Percentiles rank a stretch among this genome's conserved stretches.
phyloP scores from a whole-genome alignment of 2,888 invertebrate genomes.

The Sminthurinus aureus region DNA sequence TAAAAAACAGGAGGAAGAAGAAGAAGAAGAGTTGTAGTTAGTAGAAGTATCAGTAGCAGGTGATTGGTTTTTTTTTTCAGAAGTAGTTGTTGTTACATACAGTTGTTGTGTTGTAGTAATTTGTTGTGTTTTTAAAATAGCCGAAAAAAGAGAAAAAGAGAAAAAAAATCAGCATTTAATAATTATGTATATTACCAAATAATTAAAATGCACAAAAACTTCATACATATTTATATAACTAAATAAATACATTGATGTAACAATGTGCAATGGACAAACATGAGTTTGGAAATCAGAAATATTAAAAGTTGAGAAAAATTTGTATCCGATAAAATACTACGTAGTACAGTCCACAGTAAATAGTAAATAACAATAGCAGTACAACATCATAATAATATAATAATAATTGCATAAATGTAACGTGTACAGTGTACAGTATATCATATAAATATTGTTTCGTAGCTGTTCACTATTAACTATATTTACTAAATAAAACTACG shows the following conservation, averaged over 20 bases:
- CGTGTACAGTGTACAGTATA: too few relatives aligned
- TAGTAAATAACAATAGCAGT: not conserved
- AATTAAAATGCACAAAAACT: not conserved
- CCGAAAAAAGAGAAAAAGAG: constrained; percentile 5
- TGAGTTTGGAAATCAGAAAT: not conserved
- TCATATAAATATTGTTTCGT: not conserved
- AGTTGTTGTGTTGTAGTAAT: not conserved
- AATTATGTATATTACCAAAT: not conserved
- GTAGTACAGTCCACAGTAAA: not conserved
- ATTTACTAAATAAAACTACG: too few relatives aligned
- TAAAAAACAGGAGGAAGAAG: not conserved
- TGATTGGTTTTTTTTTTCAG: constrained; percentile 14
- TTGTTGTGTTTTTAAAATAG: not conserved
- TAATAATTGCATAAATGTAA: too few relatives aligned
- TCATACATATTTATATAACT: not conserved
- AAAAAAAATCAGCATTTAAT: not conserved
- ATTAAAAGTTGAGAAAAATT: not conserved
- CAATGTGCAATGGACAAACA: not conserved
- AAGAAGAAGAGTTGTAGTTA: not conserved
- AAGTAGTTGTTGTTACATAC: not conserved
- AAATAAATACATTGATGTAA: not conserved
- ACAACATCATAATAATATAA: not conserved
- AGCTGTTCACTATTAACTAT: too few relatives aligned
- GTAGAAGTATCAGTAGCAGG: not conserved
- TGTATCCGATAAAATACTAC: not conserved